Evolutionary conservation across 37 sponge, comb jelly and placozoan species (phyloP), one percentile per base, ranked within the genome.

Genomic region (Theonella swinhoei): DNA sequence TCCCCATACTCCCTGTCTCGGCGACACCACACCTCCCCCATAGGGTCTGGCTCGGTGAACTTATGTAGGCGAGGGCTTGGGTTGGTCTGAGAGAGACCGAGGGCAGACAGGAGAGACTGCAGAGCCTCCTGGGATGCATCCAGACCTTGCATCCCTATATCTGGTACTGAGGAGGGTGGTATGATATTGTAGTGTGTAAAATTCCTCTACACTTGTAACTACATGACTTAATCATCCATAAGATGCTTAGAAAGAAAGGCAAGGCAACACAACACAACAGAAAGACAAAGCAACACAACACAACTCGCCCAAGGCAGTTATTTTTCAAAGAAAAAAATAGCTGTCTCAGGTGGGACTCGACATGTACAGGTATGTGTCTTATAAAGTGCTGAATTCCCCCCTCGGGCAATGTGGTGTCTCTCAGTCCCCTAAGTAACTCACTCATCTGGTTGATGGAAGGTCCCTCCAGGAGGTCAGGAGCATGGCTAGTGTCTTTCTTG

Each of bases 381-480:
- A 58, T 58, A 19, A 58, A 58, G 19, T 58, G 60, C 60, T 58
- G 19, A 11, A 58, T 58, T 11, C 19, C 11, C 11, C 17, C 19
- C 17, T 19, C 11, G 60, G n/a, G 34, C 1, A 58, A 58, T 58
- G 19, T 58, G 19, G 17, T 20, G n/a, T n/a, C n/a, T n/a, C n/a
- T n/a, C n/a, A n/a, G n/a, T n/a, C n/a, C n/a, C n/a, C 33, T 60
- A 28, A 38, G 1, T 1, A n/a, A 77, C 77, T 14, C 61, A 90
- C 90, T 79, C 58, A 77, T 76, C n/a, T 77, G 73, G 39, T 70
- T 58, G 22, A 78, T 35, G 67, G 59, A 60, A 54, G 91, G 91
- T 65, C 87, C 91, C 24, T 86, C 87, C 43, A 91, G 67, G 0
- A 91, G 72, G 25, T 86, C 78, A 37, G 91, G 87, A 37, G 91